Base-by-base conservation (phyloP, 2,888 invertebrate genomes). In the Limnephilus marmoratus region DNA sequence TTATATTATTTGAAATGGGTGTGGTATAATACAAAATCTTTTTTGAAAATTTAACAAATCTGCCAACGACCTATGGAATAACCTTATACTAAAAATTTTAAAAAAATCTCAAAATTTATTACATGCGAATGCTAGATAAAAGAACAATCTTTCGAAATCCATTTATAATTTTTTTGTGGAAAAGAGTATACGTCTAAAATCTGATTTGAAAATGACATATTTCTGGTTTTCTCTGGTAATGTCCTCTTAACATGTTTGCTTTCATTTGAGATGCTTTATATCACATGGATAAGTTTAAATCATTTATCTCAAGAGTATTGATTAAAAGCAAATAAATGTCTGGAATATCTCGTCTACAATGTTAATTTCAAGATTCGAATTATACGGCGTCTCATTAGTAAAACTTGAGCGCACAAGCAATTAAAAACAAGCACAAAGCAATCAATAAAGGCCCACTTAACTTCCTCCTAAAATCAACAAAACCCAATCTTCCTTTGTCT, bases 401-500 rank as follows among this genome's bases (percentile, higher is more conserved):
- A 68, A 68, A 68, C 68, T 68, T 68, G 7, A 68, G 68, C 24
- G 68, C 68, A 68, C 68, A 68, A 68, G 68, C 68, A 68, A 68
- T 68, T 68, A 68, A 68, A 68, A 68, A 68, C 68, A 68, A 68
- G 24, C 68, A 24, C n/a, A 68, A 68, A 24, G 68, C 68, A 68
- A 68, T 68, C 68, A 68, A 68, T 68, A 68, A 68, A 68, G 68
- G 68, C 68, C 68, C 68, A 68, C n/a, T 83, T 41, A 34, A 83
- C 7, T 83, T 83, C 83, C 37, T 83, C 37, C 83, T 83, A 83
- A 41, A 83, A 83, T 83, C 34, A 41, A 83, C 83, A 37, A 9
- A 18, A 83, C 34, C 34, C 83, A 83, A 41, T 34, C 83, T 31
- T 83, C 37, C 37, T 83, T 34, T 83, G 37, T 83, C 83, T 68